Percentiles rank a stretch among this genome's conserved stretches.
Evolutionary conservation across 2,888 invertebrate genomes (phyloP).

Genomic region (Pyrrhosoma nymphula): DNA sequence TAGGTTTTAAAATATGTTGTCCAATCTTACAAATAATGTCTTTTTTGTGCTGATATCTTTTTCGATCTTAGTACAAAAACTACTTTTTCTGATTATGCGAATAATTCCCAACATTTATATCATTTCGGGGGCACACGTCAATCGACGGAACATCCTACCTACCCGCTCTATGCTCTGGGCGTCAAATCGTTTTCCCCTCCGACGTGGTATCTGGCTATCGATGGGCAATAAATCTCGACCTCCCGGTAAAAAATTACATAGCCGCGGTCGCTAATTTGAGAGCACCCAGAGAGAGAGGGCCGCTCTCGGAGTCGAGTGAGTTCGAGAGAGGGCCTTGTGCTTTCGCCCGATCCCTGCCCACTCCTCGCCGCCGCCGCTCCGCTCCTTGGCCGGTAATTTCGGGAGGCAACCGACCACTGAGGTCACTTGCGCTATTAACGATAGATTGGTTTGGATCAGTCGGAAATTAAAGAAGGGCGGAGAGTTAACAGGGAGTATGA

Average conservation of each 20-base stretch:
- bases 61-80: neutral
- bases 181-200: neutral
- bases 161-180: neutral
- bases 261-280: neutral
- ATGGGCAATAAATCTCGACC: neutral
- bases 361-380: no score
- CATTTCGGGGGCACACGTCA: neutral
- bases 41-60: neutral
- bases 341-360: no score
- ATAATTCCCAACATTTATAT: neutral
- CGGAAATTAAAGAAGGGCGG: no score
- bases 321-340: neutral
- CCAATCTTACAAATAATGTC: no score
- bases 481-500: no score
- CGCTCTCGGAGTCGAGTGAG: neutral
- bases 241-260: neutral
- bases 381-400: no score
- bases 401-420: no score
- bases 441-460: no score
- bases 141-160: neutral
- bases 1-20: no score
- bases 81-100: neutral
- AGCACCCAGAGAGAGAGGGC: neutral
- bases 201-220: neutral
- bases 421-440: no score